phyloP scores from a whole-genome alignment of 2,113 vertebrate genomes.

The Vulpes lagopus region DNA sequence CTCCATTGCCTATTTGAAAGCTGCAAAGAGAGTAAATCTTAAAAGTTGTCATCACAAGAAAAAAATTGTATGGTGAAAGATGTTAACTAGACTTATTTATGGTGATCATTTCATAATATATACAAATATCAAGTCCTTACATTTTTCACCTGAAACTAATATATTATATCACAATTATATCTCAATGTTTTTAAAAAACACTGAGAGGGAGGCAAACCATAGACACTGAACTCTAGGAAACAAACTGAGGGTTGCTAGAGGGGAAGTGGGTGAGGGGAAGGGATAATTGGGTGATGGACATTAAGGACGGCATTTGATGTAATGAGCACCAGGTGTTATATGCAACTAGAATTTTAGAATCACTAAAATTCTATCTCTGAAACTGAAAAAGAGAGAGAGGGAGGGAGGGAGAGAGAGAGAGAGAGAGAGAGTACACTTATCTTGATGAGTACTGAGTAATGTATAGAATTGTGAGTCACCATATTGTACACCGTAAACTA shows the following conservation, averaged over 20 bases:
- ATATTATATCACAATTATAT: background rate
- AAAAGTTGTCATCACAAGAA: background rate
- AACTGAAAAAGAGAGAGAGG: background rate
- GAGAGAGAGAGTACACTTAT: background rate
- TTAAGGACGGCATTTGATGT: background rate
- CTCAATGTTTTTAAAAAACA: background rate
- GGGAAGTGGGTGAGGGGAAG: background rate
- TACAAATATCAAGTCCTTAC: background rate
- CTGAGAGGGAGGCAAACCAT: background rate
- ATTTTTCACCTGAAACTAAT: background rate
- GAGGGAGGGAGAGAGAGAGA: too few species aligned
- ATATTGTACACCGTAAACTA: background rate
- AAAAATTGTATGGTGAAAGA: background rate
- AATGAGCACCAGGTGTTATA: background rate
- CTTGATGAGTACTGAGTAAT: background rate
- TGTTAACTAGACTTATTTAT: background rate
- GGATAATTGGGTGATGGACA: background rate
- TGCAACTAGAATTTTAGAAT: background rate
- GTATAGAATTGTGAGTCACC: background rate
- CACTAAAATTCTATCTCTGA: background rate
- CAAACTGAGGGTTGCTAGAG: background rate
- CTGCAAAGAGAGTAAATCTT: background rate
- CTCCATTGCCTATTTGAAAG: background rate
- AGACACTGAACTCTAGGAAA: background rate
- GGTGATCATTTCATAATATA: background rate